These are phyloP conservation scores for Macaca nemestrina DNA, from an alignment of 2,113 vertebrate species.

Conservation along the genomic window DNA sequence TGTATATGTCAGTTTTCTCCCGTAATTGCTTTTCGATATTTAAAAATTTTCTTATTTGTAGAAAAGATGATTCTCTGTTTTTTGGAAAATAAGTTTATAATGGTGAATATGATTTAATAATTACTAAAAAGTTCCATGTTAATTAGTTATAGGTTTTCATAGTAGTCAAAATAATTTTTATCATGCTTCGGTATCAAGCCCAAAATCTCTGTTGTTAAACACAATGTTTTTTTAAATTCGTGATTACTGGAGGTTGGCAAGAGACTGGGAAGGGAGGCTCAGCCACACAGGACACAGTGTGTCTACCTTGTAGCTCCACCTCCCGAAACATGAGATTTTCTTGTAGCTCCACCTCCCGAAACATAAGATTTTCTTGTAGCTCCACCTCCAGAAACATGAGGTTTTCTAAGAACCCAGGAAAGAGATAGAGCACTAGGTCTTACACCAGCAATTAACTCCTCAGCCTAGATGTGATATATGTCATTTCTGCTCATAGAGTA, in stretches of 20 bases:
- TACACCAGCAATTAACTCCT: too few relatives aligned
- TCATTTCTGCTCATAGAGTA: neutral
- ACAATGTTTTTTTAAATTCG: neutral
- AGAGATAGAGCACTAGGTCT: neutral
- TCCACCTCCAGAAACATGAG: too few relatives aligned
- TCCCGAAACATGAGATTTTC: too few relatives aligned
- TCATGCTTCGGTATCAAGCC: neutral
- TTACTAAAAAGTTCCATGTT: neutral
- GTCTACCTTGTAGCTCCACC: fast-evolving
- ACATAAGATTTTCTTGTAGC: too few relatives aligned
- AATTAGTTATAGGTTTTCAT: neutral
- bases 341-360: too few relatives aligned
- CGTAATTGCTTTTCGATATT: neutral
- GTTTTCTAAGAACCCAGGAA: neutral
- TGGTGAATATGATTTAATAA: neutral
- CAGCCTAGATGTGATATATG: neutral
- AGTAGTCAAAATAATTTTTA: neutral
- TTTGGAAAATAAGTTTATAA: neutral
- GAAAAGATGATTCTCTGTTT: neutral
- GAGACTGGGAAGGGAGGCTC: neutral
- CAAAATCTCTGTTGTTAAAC: neutral
- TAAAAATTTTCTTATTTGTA: neutral
- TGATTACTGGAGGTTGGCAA: neutral
- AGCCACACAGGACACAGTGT: neutral
- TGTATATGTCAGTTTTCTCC: neutral